Conservation (phyloP, 2,888 invertebrate species). For the Nyleta sp. region DNA sequence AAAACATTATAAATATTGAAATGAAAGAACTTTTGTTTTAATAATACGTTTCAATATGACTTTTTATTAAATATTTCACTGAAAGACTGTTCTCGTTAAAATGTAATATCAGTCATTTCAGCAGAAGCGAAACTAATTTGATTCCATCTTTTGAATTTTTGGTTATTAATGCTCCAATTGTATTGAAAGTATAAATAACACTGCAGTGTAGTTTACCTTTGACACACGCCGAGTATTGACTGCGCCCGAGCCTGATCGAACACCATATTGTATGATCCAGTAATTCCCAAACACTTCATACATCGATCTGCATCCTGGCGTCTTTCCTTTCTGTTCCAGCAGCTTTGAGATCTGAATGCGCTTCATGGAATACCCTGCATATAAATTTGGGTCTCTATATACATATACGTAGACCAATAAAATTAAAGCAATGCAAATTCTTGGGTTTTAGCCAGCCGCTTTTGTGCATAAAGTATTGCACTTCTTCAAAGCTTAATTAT, state of each 20-base stretch:
- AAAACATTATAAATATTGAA: no score
- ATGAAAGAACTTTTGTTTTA: not conserved
- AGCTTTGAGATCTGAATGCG: constrained; percentile 36
- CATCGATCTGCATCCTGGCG: constrained; percentile 39
- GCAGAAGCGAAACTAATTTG: constrained; percentile 4
- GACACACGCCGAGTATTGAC: constrained; percentile 4
- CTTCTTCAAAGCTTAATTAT: constrained; percentile 23
- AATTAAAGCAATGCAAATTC: constrained; percentile 39
- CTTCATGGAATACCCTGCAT: constrained; percentile 37
- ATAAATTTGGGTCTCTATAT: constrained; percentile 40
- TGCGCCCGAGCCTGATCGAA: constrained; percentile 18
- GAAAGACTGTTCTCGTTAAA: not conserved
- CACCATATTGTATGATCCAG: constrained; percentile 40
- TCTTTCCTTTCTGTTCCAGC: constrained; percentile 37
- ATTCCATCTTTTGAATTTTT: constrained; percentile 14
- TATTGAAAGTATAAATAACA: constrained; percentile 23
- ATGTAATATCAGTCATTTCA: constrained; percentile 6
- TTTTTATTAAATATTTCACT: constrained; percentile 10
- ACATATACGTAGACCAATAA: constrained; percentile 20
- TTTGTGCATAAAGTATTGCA: constrained; percentile 19
- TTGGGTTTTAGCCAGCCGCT: constrained; percentile 25
- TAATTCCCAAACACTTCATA: constrained; percentile 39
- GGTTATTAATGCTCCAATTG: constrained; percentile 24
- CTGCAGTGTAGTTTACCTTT: constrained; percentile 11
- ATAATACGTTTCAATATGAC: not conserved